Conservation (phyloP, 2,888 invertebrate species). For the Rotaria socialis region DNA sequence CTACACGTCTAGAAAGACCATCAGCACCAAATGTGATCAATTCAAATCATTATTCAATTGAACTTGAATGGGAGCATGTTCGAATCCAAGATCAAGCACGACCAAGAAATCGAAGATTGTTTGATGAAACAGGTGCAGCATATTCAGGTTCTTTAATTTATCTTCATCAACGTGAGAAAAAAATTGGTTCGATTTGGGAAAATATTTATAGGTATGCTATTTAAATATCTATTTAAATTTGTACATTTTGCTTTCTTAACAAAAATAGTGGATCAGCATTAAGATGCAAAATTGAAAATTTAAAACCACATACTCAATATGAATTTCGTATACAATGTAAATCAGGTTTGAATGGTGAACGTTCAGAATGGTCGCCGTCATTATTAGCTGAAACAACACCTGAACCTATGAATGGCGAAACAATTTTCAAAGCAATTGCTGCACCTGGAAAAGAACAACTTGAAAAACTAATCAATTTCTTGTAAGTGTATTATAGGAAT, state of each 20-base stretch:
- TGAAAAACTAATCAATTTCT: neutral
- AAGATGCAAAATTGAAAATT: neutral
- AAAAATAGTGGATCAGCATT: neutral
- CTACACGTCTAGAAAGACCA: neutral
- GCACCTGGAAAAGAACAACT: neutral
- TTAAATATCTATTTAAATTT: too few species aligned
- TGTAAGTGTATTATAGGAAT: neutral
- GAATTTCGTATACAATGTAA: slow-evolving; percentile 16
- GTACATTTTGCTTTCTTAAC: neutral
- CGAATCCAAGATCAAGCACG: neutral
- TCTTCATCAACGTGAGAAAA: slow-evolving; percentile 26
- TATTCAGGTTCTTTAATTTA: neutral
- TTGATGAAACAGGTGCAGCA: neutral
- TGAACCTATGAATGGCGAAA: slow-evolving; percentile 6
- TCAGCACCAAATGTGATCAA: neutral
- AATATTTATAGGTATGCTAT: neutral
- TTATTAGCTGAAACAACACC: neutral
- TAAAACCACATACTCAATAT: neutral
- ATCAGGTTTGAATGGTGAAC: neutral
- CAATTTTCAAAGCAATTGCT: neutral
- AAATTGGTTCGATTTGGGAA: neutral
- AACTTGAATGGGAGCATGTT: slow-evolving; percentile 10
- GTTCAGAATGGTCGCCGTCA: neutral
- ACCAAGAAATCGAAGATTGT: neutral
- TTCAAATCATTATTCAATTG: neutral